These are phyloP conservation scores for Pomacea maculata DNA, from an alignment of 1,140 invertebrate genomes.

Conservation along the genomic window DNA sequence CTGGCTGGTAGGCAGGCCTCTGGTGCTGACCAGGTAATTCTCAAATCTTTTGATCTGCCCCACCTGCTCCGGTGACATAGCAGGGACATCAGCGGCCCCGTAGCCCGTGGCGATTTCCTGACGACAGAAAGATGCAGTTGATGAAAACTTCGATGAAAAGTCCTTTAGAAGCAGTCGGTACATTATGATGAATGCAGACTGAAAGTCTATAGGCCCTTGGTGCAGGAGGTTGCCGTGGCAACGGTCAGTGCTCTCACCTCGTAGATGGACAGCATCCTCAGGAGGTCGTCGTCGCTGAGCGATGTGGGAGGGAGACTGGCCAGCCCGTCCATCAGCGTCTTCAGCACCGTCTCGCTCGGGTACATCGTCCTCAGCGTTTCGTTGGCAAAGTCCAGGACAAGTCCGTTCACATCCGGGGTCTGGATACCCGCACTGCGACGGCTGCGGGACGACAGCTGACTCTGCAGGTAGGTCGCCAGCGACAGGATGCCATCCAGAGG, in stretches of 20 bases:
- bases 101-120: not conserved
- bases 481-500: slow-evolving; percentile 15
- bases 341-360: slow-evolving; percentile 2
- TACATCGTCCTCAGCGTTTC: slow-evolving; percentile 10
- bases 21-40: not conserved
- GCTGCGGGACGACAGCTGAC: not conserved
- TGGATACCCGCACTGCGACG: slow-evolving; percentile 28
- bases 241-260: not conserved
- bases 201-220: too few species aligned
- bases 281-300: not conserved
- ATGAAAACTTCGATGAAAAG: too few species aligned
- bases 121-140: not conserved
- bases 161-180: too few species aligned
- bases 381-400: slow-evolving; percentile 81
- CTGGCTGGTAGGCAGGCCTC: not conserved
- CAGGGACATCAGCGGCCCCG: not conserved
- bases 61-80: not conserved
- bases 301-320: not conserved
- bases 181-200: too few species aligned
- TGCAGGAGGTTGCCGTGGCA: too few species aligned
- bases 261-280: not conserved
- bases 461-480: slow-evolving; percentile 26
- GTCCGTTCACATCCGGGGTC: slow-evolving; percentile 89
- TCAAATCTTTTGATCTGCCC: not conserved
- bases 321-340: not conserved